Conservation (phyloP, 2,888 invertebrate genomes). For the Anticlea derivata region DNA sequence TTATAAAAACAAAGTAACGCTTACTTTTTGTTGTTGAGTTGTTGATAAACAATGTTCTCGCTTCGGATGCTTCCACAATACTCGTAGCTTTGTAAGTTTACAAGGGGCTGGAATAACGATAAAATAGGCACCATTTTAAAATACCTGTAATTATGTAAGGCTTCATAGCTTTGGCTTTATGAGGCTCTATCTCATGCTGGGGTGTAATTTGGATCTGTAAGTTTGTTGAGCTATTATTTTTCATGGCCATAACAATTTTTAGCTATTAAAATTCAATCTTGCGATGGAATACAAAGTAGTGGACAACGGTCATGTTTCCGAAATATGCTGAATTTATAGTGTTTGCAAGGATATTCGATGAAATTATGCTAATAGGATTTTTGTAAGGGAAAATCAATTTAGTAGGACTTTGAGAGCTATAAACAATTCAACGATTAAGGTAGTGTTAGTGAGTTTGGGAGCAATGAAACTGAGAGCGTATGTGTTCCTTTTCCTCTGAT, state of each 20-base stretch:
- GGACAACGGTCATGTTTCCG: no score
- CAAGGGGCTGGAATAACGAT: constrained; percentile 23
- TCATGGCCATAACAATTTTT: neutral
- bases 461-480: no score
- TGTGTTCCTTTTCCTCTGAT: neutral
- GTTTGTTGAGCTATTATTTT: neutral
- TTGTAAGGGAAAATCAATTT: no score
- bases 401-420: no score
- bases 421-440: no score
- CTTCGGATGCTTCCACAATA: constrained; percentile 15
- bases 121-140: constrained; percentile 23
- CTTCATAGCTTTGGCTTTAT: constrained; percentile 11
- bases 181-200: constrained; percentile 9
- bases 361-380: no score
- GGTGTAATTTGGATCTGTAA: constrained; percentile 1
- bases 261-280: no score
- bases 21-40: no score
- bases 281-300: no score
- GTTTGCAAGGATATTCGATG: no score
- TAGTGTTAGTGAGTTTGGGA: no score
- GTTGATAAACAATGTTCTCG: constrained; percentile 22
- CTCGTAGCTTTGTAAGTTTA: constrained; percentile 25
- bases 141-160: constrained; percentile 17
- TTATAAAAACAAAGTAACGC: constrained; percentile 26
- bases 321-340: no score